A percentile compares a stretch with the other conserved stretches of the same genome.
Conservation (phyloP, 2,113 vertebrate genomes). For the Triplophysa siluroides region DNA sequence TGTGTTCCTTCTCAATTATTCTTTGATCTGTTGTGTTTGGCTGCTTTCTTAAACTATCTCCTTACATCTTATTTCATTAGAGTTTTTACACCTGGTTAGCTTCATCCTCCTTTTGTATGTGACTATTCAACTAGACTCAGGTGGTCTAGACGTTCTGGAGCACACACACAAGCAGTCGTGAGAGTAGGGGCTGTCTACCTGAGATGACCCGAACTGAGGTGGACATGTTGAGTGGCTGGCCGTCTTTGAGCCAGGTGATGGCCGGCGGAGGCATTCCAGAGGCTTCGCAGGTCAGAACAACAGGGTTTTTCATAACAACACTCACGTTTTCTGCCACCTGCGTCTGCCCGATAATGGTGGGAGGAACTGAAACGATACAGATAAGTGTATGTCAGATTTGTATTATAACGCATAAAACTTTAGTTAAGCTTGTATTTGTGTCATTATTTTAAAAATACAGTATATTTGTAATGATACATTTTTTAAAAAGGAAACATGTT, state of each 20-base stretch:
- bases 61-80: conserved; percentile 53
- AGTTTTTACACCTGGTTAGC: conserved; percentile 52
- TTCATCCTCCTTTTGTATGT: not conserved
- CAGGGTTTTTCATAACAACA: conserved; percentile 87
- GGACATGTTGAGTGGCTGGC: conserved; percentile 75
- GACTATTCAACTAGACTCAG: conserved; percentile 13
- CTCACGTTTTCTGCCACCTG: conserved; percentile 84
- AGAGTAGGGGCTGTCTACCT: conserved; percentile 71
- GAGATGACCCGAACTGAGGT: conserved; percentile 82
- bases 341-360: conserved; percentile 78
- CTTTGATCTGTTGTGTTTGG: conserved; percentile 53
- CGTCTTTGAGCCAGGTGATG: conserved; percentile 88
- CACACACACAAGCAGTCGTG: not conserved
- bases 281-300: conserved; percentile 86
- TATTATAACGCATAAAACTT: too few species aligned
- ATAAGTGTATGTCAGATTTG: not conserved
- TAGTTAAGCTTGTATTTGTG: too few species aligned
- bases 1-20: conserved; percentile 46
- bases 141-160: not conserved
- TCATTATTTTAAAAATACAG: too few species aligned
- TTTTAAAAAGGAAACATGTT: too few species aligned
- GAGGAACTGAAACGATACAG: conserved; percentile 76
- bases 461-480: too few species aligned
- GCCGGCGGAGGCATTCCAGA: conserved; percentile 90
- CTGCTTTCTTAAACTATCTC: conserved; percentile 19